Evolutionary conservation across 2,888 invertebrate genomes (phyloP).

Genomic region (Spisula solida): DNA sequence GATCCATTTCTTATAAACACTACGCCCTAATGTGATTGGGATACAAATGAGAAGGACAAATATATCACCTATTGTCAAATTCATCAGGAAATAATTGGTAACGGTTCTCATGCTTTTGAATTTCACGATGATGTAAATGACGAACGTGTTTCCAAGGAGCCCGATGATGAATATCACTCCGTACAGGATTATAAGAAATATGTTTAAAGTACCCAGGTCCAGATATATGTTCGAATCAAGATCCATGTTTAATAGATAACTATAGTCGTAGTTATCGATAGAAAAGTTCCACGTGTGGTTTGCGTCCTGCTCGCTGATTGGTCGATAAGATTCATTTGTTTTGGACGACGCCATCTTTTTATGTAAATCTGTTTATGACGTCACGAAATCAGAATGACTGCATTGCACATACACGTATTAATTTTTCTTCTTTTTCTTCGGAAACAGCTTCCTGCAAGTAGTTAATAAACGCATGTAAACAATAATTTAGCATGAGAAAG

Average conservation of each 20-base stretch:
- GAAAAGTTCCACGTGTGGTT: neutral
- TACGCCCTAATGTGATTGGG: constrained; percentile 79
- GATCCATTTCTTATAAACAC: constrained; percentile 79
- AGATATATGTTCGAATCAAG: constrained; percentile 53
- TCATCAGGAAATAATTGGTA: constrained; percentile 81
- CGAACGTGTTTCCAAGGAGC: constrained; percentile 79
- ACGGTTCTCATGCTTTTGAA: constrained; percentile 81
- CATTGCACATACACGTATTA: neutral
- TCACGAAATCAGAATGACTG: neutral
- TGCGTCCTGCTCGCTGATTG: neutral
- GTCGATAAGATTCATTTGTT: neutral
- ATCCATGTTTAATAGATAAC: constrained; percentile 13
- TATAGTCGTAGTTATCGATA: neutral
- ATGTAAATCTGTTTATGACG: neutral
- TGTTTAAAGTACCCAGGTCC: constrained; percentile 72
- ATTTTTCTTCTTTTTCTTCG: neutral
- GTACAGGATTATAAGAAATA: constrained; percentile 78
- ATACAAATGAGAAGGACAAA: constrained; percentile 81
- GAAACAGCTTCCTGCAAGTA: neutral
- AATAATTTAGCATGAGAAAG: neutral
- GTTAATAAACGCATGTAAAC: neutral
- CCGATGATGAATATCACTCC: constrained; percentile 76
- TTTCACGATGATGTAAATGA: constrained; percentile 77
- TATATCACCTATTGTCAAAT: constrained; percentile 81
- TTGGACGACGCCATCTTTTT: neutral